A percentile compares a stretch with the other conserved stretches of the same genome.
phyloP scores from a whole-genome alignment of 2,888 invertebrate species.

The Luperina nickerlii region DNA sequence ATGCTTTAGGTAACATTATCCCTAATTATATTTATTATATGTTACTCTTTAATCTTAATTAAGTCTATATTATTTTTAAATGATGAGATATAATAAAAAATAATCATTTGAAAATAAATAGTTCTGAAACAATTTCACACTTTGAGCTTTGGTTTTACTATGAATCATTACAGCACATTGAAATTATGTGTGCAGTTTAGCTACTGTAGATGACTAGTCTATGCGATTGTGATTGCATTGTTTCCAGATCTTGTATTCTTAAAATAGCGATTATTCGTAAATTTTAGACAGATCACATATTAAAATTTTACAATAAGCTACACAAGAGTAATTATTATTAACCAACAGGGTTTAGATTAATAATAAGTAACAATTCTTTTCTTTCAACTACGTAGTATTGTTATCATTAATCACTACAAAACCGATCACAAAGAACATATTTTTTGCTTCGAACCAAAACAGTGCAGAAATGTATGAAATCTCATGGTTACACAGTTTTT shows the following conservation, averaged over 20 bases:
- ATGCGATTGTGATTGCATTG: conserved; percentile 54
- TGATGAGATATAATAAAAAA: conserved; percentile 22
- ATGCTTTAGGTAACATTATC: conserved; percentile 43
- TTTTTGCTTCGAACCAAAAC: too few species aligned
- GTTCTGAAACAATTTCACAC: conserved; percentile 59
- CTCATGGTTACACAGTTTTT: too few species aligned
- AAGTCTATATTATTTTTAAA: conserved; percentile 42
- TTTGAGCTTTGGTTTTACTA: conserved; percentile 72
- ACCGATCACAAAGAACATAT: too few species aligned
- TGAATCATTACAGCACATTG: conserved; percentile 44
- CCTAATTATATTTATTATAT: conserved; percentile 23
- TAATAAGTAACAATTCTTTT: not conserved
- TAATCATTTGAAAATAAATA: conserved; percentile 50
- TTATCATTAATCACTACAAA: too few species aligned
- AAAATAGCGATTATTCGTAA: conserved; percentile 16
- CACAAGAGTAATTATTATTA: conserved; percentile 12
- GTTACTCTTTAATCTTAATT: conserved; percentile 26
- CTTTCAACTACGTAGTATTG: too few species aligned
- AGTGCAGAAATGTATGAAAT: too few species aligned
- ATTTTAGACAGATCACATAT: conserved; percentile 19
- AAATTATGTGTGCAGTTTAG: conserved; percentile 31
- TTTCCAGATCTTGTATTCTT: conserved; percentile 17
- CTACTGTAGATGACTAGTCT: conserved; percentile 63
- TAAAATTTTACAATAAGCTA: conserved; percentile 12
- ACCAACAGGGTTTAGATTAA: not conserved